Evolutionary conservation across 2,888 invertebrate species (phyloP).

Genomic region (Caenorhabditis virilis): DNA sequence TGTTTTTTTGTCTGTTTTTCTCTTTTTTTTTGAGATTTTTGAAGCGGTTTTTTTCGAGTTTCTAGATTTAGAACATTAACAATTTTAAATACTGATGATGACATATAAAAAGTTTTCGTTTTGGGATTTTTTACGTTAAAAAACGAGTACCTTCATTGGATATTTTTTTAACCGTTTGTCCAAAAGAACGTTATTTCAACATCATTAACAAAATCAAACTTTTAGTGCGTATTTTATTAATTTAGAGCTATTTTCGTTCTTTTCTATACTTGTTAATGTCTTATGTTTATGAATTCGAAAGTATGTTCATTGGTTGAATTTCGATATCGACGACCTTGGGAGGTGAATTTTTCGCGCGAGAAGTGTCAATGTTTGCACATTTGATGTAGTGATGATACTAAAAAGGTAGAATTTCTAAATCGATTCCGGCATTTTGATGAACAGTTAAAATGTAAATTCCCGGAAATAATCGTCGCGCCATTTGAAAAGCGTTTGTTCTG

Average conservation of each 20-base stretch:
- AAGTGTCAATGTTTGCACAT: conserved; percentile 8
- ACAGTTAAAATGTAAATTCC: not conserved
- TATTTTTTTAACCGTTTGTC: no score
- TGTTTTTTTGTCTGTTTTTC: not conserved
- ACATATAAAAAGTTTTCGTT: not conserved
- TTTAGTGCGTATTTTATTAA: no score
- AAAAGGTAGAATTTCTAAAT: not conserved
- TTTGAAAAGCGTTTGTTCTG: not conserved
- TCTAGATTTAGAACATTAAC: not conserved
- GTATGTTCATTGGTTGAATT: no score
- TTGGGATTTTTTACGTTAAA: no score
- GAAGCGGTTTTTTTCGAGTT: not conserved
- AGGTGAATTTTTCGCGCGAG: not conserved
- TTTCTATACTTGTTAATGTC: no score
- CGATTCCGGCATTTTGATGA: not conserved
- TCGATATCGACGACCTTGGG: not conserved
- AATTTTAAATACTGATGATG: not conserved
- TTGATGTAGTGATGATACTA: not conserved
- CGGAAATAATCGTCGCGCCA: not conserved
- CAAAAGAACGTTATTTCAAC: no score
- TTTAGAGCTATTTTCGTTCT: no score
- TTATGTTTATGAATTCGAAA: no score
- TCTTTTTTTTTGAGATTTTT: not conserved
- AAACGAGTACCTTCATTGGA: no score
- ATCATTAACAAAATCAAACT: no score